Evolutionary conservation across 2,888 invertebrate species (phyloP).

Genomic region (Tenthredo mesomela): DNA sequence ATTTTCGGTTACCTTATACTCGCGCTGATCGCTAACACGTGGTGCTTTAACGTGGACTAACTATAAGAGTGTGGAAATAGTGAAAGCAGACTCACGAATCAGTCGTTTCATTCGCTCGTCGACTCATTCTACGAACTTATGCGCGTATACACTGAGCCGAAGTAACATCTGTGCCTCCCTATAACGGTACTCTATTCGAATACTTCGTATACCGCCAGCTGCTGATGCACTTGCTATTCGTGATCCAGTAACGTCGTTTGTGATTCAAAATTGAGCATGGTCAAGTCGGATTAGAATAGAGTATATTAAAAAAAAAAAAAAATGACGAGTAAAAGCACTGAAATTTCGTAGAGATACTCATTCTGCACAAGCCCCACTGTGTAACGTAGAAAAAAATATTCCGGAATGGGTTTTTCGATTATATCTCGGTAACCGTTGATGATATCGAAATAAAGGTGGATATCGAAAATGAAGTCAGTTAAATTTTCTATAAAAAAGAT

Average conservation of each 20-base stretch:
- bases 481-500: not conserved
- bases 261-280: not conserved
- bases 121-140: conserved; percentile 1
- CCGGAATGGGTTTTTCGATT: not conserved
- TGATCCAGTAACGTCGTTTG: not conserved
- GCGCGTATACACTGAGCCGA: not conserved
- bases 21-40: not conserved
- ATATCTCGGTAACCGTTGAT: not conserved
- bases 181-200: not conserved
- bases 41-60: not conserved
- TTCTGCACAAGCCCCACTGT: no score
- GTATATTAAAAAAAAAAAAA: no score
- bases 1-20: not conserved
- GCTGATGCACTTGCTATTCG: not conserved
- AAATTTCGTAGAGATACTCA: no score
- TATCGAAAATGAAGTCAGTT: not conserved
- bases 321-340: no score
- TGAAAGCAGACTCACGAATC: conserved; percentile 6
- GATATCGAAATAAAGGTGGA: not conserved
- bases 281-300: not conserved
- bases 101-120: not conserved
- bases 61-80: not conserved
- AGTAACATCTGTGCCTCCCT: not conserved
- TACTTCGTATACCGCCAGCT: not conserved
- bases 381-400: not conserved